Conservation (phyloP, 2,888 invertebrate genomes). For the Allygus modestus region DNA sequence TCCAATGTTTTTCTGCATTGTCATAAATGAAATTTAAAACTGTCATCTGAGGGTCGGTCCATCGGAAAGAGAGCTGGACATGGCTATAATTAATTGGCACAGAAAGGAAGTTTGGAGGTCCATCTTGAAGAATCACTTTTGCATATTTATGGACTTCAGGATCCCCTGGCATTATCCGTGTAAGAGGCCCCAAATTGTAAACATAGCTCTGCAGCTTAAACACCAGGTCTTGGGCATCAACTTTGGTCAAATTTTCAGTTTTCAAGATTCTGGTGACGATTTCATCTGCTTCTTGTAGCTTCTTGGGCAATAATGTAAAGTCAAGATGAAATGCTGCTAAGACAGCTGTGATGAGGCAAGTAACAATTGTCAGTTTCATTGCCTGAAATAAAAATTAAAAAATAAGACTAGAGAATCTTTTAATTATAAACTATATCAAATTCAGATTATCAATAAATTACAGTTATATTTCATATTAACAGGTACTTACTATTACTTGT, state of each 20-base stretch:
- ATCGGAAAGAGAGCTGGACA: slow-evolving; percentile 22
- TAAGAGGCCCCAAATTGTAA: slow-evolving; percentile 42
- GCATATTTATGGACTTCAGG: slow-evolving; percentile 8
- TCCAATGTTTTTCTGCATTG: slow-evolving; percentile 47
- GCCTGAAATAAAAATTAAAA: not conserved
- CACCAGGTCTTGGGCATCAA: slow-evolving; percentile 16
- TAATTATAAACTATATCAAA: not conserved
- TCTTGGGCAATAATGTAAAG: slow-evolving; percentile 6
- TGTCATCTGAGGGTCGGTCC: slow-evolving; percentile 39
- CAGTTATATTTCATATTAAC: too few species aligned
- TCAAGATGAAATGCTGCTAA: slow-evolving; percentile 27
- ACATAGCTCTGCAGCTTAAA: slow-evolving; percentile 40
- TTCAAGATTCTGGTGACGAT: slow-evolving; percentile 31
- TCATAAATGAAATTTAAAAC: slow-evolving; percentile 34
- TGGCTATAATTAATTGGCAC: not conserved
- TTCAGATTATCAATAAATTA: not conserved
- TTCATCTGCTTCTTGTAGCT: slow-evolving; percentile 18
- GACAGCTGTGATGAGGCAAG: not conserved
- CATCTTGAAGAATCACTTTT: slow-evolving; percentile 1
- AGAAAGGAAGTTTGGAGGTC: slow-evolving; percentile 5
- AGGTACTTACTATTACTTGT: too few species aligned
- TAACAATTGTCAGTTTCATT: not conserved
- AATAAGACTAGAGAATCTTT: not conserved
- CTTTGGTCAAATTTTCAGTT: slow-evolving; percentile 3
- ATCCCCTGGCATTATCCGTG: not conserved